These are phyloP conservation scores for Dermolepida albohirtum DNA, from an alignment of 2,888 invertebrate species.

Conservation along the genomic window DNA sequence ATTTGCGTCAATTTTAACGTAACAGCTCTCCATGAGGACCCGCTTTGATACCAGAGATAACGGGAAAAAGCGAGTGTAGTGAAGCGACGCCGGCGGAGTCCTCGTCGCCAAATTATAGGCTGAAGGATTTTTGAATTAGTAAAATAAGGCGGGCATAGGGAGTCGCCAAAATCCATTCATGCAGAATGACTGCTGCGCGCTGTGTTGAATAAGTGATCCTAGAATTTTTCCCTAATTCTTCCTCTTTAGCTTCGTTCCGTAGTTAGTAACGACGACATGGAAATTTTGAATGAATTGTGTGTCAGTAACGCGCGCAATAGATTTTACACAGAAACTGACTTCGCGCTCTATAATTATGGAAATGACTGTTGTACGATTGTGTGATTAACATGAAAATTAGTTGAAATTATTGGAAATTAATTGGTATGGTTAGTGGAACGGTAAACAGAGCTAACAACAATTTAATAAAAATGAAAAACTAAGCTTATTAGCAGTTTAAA, in stretches of 20 bases:
- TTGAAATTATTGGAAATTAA: too few relatives aligned
- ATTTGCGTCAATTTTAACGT: too few relatives aligned
- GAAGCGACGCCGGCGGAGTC: constrained; percentile 16
- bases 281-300: too few relatives aligned
- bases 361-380: not conserved
- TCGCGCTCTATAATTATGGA: constrained; percentile 2
- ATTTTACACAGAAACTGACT: not conserved
- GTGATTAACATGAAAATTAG: too few relatives aligned
- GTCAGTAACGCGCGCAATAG: not conserved
- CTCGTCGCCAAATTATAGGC: constrained; percentile 47
- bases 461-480: too few relatives aligned
- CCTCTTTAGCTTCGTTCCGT: not conserved
- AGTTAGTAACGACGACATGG: not conserved
- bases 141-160: constrained; percentile 13
- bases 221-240: constrained; percentile 18
- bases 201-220: constrained; percentile 29
- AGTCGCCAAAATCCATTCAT: constrained; percentile 16
- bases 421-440: too few relatives aligned
- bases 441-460: too few relatives aligned
- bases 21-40: too few relatives aligned
- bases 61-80: constrained; percentile 12
- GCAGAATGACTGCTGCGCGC: constrained; percentile 21
- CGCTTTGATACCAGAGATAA: too few relatives aligned
- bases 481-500: too few relatives aligned
- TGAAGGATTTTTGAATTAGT: constrained; percentile 42